Conservation (phyloP, 2,888 invertebrate species). For the Choristoneura rosaceana region DNA sequence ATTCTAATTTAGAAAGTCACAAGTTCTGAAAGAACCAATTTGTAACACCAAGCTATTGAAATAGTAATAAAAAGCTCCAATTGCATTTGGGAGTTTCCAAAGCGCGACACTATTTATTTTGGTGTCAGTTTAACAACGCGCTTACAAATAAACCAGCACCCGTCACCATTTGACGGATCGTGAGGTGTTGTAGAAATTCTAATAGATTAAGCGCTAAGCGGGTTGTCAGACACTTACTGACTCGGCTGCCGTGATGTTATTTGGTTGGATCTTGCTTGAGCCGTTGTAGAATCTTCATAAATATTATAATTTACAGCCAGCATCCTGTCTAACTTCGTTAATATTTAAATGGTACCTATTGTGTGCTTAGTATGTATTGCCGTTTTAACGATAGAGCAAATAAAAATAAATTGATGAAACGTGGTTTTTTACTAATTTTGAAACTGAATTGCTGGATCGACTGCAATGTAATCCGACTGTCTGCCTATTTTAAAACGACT, state of each 20-base stretch:
- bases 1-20: not conserved
- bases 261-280: not conserved
- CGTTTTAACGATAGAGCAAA: too few species aligned
- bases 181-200: slow-evolving; percentile 56
- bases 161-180: slow-evolving; percentile 47
- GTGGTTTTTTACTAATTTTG: not conserved
- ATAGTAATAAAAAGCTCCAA: slow-evolving; percentile 7
- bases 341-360: too few species aligned
- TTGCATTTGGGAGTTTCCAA: not conserved
- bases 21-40: not conserved
- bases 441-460: not conserved
- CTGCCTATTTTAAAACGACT: not conserved
- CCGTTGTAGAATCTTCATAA: not conserved
- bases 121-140: not conserved
- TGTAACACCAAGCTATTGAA: not conserved
- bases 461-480: not conserved
- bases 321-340: too few species aligned
- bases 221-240: not conserved
- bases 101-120: slow-evolving; percentile 4
- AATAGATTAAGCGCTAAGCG: slow-evolving; percentile 45
- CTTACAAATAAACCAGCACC: slow-evolving; percentile 12
- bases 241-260: too few species aligned
- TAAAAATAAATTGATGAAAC: too few species aligned
- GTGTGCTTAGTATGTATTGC: too few species aligned
- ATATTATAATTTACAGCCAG: not conserved